phyloP scores from a whole-genome alignment of 2,113 vertebrate species.

The Leptosomus discolor region DNA sequence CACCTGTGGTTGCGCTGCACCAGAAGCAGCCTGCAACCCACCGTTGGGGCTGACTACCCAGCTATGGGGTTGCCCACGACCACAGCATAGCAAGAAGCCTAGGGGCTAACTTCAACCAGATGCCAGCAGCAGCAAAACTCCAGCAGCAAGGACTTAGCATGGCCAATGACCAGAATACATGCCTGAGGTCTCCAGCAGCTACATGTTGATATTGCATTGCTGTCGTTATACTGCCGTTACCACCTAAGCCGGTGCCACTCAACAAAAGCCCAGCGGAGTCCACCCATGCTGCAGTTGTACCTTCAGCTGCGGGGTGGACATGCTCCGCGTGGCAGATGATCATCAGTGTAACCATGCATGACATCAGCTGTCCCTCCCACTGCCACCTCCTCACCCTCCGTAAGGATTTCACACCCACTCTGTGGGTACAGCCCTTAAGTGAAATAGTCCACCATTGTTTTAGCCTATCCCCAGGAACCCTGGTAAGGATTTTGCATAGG shows the following conservation, averaged over 20 bases:
- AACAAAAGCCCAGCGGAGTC: not conserved
- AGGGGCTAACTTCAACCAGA: not conserved
- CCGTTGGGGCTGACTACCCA: not conserved
- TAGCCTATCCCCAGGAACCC: not conserved
- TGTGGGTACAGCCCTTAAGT: not conserved
- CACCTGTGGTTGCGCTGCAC: accelerated
- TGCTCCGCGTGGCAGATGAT: not conserved
- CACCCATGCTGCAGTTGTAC: not conserved
- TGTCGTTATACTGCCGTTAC: not conserved
- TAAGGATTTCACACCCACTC: not conserved
- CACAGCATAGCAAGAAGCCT: not conserved
- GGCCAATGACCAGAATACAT: not conserved
- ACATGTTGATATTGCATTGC: not conserved
- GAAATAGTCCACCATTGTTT: not conserved
- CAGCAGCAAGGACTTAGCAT: not conserved
- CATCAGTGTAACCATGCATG: accelerated
- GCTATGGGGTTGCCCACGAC: not conserved
- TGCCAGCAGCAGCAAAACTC: not conserved
- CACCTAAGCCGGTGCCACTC: accelerated
- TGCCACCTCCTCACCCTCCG: not conserved
- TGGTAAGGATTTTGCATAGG: not conserved
- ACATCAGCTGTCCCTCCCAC: not conserved
- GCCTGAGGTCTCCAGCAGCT: not conserved
- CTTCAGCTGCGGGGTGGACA: not conserved
- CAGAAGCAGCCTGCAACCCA: not conserved